These are phyloP conservation scores for Calliphora vomitoria DNA, from an alignment of 2,888 invertebrate genomes.

Conservation along the genomic window DNA sequence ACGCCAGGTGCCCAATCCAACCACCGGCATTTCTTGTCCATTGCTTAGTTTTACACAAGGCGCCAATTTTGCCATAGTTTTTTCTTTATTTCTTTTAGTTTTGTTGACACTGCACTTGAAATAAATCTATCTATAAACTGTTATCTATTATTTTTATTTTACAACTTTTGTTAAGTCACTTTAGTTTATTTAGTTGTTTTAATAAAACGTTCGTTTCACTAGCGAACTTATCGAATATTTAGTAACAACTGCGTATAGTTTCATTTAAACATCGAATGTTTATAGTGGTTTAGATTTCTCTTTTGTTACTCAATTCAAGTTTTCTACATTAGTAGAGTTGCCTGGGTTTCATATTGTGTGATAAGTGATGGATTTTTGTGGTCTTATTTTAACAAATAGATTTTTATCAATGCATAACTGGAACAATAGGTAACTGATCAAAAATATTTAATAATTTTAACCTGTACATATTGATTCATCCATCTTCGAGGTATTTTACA, in stretches of 20 bases:
- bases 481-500: too few relatives aligned
- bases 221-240: slow-evolving; percentile 28
- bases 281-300: slow-evolving; percentile 38
- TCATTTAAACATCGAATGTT: background rate
- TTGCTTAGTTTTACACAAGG: slow-evolving; percentile 87
- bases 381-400: too few relatives aligned
- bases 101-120: slow-evolving; percentile 24
- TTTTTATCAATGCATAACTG: too few relatives aligned
- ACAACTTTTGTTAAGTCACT: slow-evolving; percentile 1
- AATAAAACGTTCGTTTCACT: background rate
- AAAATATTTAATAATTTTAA: too few relatives aligned
- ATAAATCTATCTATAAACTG: background rate
- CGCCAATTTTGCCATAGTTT: slow-evolving; percentile 77
- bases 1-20: slow-evolving; percentile 89
- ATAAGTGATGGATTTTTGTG: background rate
- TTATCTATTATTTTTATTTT: slow-evolving; percentile 14
- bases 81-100: background rate
- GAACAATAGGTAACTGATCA: too few relatives aligned
- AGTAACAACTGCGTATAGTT: slow-evolving; percentile 16
- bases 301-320: slow-evolving; percentile 14
- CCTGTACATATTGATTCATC: too few relatives aligned
- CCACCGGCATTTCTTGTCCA: slow-evolving; percentile 87
- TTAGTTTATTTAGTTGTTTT: slow-evolving; percentile 16
- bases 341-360: background rate
- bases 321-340: slow-evolving; percentile 15